Base-by-base conservation (phyloP, 2,113 vertebrate species). In the Bettongia penicillata region DNA sequence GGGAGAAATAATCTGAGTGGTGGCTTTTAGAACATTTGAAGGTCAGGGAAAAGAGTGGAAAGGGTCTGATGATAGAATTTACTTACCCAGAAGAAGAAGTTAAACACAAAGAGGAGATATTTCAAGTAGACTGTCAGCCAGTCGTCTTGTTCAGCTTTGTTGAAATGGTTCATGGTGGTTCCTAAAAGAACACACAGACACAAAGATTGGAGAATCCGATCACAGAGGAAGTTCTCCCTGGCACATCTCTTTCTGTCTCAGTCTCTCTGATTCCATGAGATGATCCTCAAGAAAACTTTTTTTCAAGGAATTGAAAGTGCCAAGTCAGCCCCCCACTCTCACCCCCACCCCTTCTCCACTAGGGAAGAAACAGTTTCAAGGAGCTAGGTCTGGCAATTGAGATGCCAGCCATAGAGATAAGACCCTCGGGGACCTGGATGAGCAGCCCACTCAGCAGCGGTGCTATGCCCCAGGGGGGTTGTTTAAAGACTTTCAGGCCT, bases 1-100 rank as follows among this genome's bases (percentile, higher is more conserved):
- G 68, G 92, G 92, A 92, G 84, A 95, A 94, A 90, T 84, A 91
- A 24, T 51, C 0, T 51, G 43, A 91, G 50, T n/a, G 53, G 57
- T 53, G 52, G 31, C 93, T 51, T 51, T 53, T 89, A 92, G 55
- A 51, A 93, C 93, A 61, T 11, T 48, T 0, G 0, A 31, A 2
- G 48, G 84, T 50, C 6, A 3, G 77, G 50, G 57, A 51, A 28
- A 53, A 49, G 61, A 43, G 26, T 1, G 53, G 47, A 28, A 47
- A 51, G 53, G 37, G 22, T 2, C 10, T 3, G 6, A 0, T 2
- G 0, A 23, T 23, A 37, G 93, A 51, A 23, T 50, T 51, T 84
- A 99, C 99, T 99, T 98, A 99, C 99, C 99, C 99, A 99, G 97
- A 99, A 99, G 95, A 99, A 98, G 97, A 99, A 99, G 98, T 99